Conservation (phyloP, 2,113 vertebrate genomes). For the Dunckerocampus dactyliophorus region DNA sequence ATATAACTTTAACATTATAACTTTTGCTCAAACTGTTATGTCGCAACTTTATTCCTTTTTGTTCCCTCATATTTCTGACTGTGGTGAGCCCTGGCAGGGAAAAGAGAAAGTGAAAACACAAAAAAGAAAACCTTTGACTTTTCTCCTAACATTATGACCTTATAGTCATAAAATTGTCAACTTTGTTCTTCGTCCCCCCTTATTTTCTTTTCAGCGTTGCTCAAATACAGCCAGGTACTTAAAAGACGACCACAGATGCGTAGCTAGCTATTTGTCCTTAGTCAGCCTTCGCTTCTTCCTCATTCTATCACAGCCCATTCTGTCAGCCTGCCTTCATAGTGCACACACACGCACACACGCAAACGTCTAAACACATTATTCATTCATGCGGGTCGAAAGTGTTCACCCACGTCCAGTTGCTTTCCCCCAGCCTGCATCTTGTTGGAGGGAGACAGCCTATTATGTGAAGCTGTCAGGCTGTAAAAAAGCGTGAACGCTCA, state of each 20-base stretch:
- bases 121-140: too few species aligned
- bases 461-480: constrained; percentile 21
- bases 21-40: neutral
- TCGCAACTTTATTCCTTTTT: too few species aligned
- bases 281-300: constrained; percentile 9
- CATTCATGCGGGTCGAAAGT: constrained; percentile 30
- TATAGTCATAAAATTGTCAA: too few species aligned
- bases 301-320: constrained; percentile 32
- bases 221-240: neutral
- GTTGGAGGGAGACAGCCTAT: constrained; percentile 18
- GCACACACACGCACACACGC: constrained; percentile 4
- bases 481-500: constrained; percentile 15
- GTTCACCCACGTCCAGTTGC: constrained; percentile 19
- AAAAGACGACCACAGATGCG: constrained; percentile 20
- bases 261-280: constrained; percentile 10
- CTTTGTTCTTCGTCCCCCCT: too few species aligned
- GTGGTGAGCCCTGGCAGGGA: too few species aligned
- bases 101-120: too few species aligned
- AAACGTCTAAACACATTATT: constrained; percentile 24
- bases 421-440: constrained; percentile 17
- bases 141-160: neutral
- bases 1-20: neutral
- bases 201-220: neutral
- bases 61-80: too few species aligned
- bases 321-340: constrained; percentile 20